Evolutionary conservation across 2,797 vertebrate species (phyloP).

Genomic region (Chromobotia macracanthus): DNA sequence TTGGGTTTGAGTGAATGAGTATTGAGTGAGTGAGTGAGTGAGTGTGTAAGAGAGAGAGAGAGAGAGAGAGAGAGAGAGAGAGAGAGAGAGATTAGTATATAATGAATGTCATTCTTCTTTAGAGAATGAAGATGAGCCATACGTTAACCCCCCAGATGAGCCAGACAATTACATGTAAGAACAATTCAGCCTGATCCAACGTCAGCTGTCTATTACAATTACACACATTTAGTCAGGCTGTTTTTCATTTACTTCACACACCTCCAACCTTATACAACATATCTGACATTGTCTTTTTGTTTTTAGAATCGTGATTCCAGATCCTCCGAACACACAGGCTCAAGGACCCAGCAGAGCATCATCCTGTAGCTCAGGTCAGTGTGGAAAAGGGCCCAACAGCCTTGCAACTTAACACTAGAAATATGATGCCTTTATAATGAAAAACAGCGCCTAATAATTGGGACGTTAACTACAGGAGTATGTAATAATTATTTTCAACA

Average conservation of each 20-base stretch:
- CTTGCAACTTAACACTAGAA: no score
- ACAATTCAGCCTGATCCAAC: not conserved
- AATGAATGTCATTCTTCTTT: no score
- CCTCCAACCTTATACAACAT: not conserved
- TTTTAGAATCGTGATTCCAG: constrained; percentile 22
- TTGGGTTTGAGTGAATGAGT: not conserved
- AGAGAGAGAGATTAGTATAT: no score
- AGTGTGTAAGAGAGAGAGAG: no score
- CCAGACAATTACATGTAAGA: constrained; percentile 39
- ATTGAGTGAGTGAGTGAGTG: not conserved
- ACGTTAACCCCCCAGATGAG: not conserved
- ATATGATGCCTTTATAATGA: not conserved
- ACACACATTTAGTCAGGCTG: not conserved
- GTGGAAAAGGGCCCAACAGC: no score
- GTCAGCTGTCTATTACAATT: not conserved
- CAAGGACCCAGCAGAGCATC: constrained; percentile 8
- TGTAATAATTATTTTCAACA: no score
- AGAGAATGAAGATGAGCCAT: not conserved
- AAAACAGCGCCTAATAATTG: no score
- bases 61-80: no score
- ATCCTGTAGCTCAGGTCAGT: constrained; percentile 34
- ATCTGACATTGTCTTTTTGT: not conserved
- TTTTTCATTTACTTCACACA: not conserved
- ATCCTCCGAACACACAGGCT: not conserved
- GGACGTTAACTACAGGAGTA: no score